Evolutionary conservation across 2,888 invertebrate genomes (phyloP), one percentile per base, ranked within the genome.

Genomic region (Drosophila subquinaria): DNA sequence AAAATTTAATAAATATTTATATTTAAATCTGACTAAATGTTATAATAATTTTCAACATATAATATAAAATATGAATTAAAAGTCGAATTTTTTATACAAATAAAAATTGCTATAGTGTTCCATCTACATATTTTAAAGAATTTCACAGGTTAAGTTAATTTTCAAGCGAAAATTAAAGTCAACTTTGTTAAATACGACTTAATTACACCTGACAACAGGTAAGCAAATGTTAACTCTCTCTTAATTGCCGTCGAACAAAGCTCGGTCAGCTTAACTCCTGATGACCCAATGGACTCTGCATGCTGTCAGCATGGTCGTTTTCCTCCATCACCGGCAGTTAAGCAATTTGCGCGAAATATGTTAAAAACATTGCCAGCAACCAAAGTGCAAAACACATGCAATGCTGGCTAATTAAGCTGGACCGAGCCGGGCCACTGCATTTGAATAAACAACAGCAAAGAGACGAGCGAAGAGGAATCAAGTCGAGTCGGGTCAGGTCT

Each of bases 331-430:
- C n/a, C 30, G 50, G 45, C 51, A 68, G 65, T 74, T 68, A 61
- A 61, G 82, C 76, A 69, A 82, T 76, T 82, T 67, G 76, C 63
- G 23, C 67, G 40, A 69, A 83, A 71, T 57, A 81, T 71, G 78
- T 81, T 51, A 30, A 48, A 33, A 64, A 48, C 35, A 55, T 52
- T 60, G 40, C 53, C 72, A 64, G 51, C 69, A 61, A 69, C 81
- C 51, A 61, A 85, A 88, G 83, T 82, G 83, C 82, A 80, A 82
- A 85, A 76, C 76, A 86, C 84, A 84, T 84, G 84, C 84, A 88
- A 88, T 81, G 86, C 68, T 68, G 76, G 76, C 83, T 84, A 88
- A 84, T 88, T 84, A 88, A 76, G 83, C 85, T 62, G 83, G 72
- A 62, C 64, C 62, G 72, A 55, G 60, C 50, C 67, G 68, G 62